phyloP scores from a whole-genome alignment of 1,140 invertebrate genomes.

The Atta cephalotes region DNA sequence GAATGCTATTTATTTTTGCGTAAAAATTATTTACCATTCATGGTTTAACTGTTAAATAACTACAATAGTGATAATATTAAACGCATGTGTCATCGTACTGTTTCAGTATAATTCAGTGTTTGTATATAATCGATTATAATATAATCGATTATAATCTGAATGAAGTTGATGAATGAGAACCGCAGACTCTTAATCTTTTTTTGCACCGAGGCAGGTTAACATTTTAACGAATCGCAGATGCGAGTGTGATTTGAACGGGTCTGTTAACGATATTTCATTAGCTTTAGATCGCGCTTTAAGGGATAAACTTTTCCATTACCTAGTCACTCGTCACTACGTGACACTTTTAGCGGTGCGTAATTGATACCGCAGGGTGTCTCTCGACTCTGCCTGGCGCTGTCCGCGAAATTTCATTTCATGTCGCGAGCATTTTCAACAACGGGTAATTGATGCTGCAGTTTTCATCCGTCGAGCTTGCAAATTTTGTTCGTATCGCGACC shows the following conservation, averaged over 20 bases:
- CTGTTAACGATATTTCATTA: constrained; percentile 23
- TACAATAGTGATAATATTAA: not conserved
- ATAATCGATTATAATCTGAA: not conserved
- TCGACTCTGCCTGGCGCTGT: constrained; percentile 24
- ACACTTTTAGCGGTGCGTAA: constrained; percentile 58
- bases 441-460: constrained; percentile 54
- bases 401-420: constrained; percentile 52
- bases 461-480: constrained; percentile 41
- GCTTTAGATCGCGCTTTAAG: constrained; percentile 18
- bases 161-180: not conserved
- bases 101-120: constrained; percentile 2
- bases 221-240: constrained; percentile 37
- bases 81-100: not conserved
- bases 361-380: constrained; percentile 51
- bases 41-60: constrained; percentile 11
- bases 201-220: constrained; percentile 17
- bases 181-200: not conserved
- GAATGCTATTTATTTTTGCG: not conserved
- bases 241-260: not conserved
- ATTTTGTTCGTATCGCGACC: constrained; percentile 46
- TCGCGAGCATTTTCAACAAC: constrained; percentile 50
- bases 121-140: not conserved
- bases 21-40: not conserved
- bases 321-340: constrained; percentile 48
- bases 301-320: constrained; percentile 55